These are phyloP conservation scores for Typhlichthys eigenmanni DNA, from an alignment of 2,797 vertebrate species.

Conservation along the genomic window DNA sequence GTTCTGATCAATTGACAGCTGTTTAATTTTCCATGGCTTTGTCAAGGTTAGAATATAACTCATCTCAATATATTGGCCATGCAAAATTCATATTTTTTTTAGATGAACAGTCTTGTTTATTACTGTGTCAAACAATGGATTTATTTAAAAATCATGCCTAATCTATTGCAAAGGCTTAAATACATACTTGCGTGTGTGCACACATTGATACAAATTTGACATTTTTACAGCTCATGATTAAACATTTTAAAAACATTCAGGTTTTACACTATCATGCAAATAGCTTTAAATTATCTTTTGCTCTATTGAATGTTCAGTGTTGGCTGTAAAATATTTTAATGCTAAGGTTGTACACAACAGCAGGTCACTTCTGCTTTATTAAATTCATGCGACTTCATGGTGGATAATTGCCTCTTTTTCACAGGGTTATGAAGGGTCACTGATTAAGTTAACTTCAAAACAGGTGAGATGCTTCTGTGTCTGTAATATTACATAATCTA, in stretches of 20 bases:
- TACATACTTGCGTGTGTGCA: background rate
- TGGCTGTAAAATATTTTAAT: background rate
- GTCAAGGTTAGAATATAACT: constrained; percentile 56
- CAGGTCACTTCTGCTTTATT: constrained; percentile 58
- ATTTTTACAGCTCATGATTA: constrained; percentile 2
- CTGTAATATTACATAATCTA: constrained; percentile 22
- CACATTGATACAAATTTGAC: background rate
- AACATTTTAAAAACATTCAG: background rate
- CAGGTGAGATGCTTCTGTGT: constrained; percentile 83
- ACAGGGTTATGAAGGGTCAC: constrained; percentile 98
- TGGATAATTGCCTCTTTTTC: constrained; percentile 77
- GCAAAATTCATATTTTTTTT: constrained; percentile 33
- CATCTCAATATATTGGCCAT: constrained; percentile 41
- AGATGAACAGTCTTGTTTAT: constrained; percentile 33
- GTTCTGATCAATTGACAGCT: constrained; percentile 21
- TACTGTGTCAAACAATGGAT: constrained; percentile 7
- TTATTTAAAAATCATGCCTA: constrained; percentile 31
- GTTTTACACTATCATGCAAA: background rate
- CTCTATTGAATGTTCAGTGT: background rate
- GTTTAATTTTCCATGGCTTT: constrained; percentile 56
- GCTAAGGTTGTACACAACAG: constrained; percentile 38
- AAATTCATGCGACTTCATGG: constrained; percentile 69
- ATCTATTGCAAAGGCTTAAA: constrained; percentile 12
- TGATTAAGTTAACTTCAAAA: constrained; percentile 99
- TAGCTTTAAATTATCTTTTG: constrained; percentile 6